Evolutionary conservation across 2,113 vertebrate species (phyloP), one percentile per base, ranked within the genome.

Genomic region (Aythya baeri): DNA sequence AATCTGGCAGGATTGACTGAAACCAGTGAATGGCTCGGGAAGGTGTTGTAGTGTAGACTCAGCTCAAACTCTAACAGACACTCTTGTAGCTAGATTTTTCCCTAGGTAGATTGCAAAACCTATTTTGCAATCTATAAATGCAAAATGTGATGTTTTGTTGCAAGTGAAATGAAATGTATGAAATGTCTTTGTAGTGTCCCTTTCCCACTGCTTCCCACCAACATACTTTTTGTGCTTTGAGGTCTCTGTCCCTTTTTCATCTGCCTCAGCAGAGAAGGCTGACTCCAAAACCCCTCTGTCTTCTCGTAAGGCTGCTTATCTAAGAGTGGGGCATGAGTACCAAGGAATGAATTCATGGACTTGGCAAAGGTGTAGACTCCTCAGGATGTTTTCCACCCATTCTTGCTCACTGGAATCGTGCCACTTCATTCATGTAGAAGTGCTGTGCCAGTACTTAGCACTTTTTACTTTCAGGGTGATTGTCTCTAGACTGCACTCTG

Each of bases 211-310:
- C 49, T 49, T 44, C 17, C 44, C 2, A 1, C 22, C 36, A 7
- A 17, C 9, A 3, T 14, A 14, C n/a, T 57, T 31, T 22, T 44
- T 52, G 17, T 54, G 7, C 43, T 75, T 63, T 31, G n/a, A 73
- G 22, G 31, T 59, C 21, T 29, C 1, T 11, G 21, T 17, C 26
- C 4, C 22, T 75, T 55, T 36, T 46, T 6, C 15, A 54, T 13
- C 34, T 4, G 0, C 6, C 1, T 2, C 5, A 81, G 17, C 25
- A 26, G 12, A 38, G 22, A 63, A 20, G n/a, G 13, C 22, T 17
- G 43, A 50, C 66, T 59, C 31, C 5, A 1, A 29, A 59, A 32
- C 3, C 2, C 3, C 8, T 31, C 13, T 73, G 36, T 75, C 36
- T 59, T 74, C 55, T 55, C 9, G 7, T 8, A 14, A 17, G 12